Base-by-base conservation (phyloP, 2,888 invertebrate genomes). In the Tenthredo distinguenda region DNA sequence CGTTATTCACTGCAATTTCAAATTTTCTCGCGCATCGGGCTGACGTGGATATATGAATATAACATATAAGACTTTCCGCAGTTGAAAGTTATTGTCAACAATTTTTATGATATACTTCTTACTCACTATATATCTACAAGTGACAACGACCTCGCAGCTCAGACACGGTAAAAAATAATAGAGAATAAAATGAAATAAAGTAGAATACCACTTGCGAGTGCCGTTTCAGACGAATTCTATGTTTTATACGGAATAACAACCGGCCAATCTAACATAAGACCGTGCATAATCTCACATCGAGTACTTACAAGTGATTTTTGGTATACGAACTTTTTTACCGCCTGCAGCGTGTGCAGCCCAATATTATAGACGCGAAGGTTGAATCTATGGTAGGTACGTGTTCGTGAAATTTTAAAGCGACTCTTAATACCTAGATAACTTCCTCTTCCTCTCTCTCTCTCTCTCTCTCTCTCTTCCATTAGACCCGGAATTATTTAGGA, bases 401-500 rank as follows among this genome's bases (percentile, higher is more conserved):
- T 50, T 77, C 26, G 18, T 0, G 15, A 1, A 21, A 43, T 74
- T 74, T 74, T 10, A 34, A 68, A 40, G 72, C 21, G 72, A 43
- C 72, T 74, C 72, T 43, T 40, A 37, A 62, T 40, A 40, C 37
- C 3, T 40, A 50, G 50, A 81, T 34, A 37, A 81, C 81, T 81
- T 62, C 81, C 40, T 81, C 62, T 37, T 62, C 40, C 72, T 72
- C 72, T 71, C 37, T 37, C 37, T 34, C 34, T 40, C 72, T 72
- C 72, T 71, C 37, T 37, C 37, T 34, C 34, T 40, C 72, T 37
- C 37, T 40, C 72, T 72, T 18, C 37, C 72, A 37, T 10, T 74
- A 81, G 62, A 81, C 81, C 81, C 81, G 81, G 81, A 81, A 81
- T 81, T 62, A 58, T 21, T 81, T 21, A 55, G 62, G 40, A 18